Evolutionary conservation across 2,888 invertebrate genomes (phyloP), one percentile per base, ranked within the genome.

Genomic region (Rhynchonema sp.): DNA sequence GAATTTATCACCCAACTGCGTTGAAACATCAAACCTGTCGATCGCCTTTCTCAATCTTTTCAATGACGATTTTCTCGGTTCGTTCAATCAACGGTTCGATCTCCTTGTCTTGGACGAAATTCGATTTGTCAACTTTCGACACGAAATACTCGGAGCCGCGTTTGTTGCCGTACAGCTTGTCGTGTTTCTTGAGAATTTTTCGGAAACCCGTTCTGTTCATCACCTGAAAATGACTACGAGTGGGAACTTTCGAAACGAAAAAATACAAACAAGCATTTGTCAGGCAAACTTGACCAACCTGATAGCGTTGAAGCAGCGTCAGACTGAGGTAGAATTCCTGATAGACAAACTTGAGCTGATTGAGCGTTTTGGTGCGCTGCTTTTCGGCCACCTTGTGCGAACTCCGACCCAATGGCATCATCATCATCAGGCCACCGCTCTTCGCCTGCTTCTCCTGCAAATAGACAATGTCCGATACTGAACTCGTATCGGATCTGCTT

Each of bases 171-270:
- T 90, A 77, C 68, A 91, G 77, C 83, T 98, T 98, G 77, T 98
- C 98, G 74, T 96, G 96, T 76, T 98, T 99, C 76, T 98, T 98
- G 63, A 98, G 81, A 72, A 99, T 99, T 77, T 98, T 98, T 64
- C 96, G 81, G 78, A 99, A 99, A 1, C 96, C 98, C 1, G 94
- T 98, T 71, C 90, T 91, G 78, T 98, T 99, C 59, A 98, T 80
- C 74, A 90, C 92, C 77, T 98, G 94, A 74, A 92, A 96, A 13
- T 9, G 20, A 38, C 9, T 38, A 20, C 9, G 20, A 38, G 20
- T 38, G 38, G 38, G 13, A 9, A 38, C 38, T 38, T 9, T 13
- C 69, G 96, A 90, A 57, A 96, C 79, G 71, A 26, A 9, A 26
- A 54, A 54, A 22, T 20, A 25, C 25, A 54, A 54, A 54, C 9